Percentiles rank a stretch among this genome's conserved stretches.
Conservation (phyloP, 2,888 invertebrate species). For the Amblyteles armatorius region DNA sequence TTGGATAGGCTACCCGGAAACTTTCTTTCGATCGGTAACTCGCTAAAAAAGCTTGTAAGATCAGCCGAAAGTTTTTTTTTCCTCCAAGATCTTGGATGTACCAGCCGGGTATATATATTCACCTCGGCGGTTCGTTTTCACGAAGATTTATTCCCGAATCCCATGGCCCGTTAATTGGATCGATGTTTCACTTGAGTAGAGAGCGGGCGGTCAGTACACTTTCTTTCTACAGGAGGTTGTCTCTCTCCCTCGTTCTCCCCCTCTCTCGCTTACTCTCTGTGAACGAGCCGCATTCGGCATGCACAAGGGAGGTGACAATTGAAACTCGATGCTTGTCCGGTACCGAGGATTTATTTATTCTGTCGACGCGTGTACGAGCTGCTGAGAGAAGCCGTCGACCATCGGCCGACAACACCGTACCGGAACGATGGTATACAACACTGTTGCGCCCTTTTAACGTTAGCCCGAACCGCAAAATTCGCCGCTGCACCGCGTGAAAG, state of each 20-base stretch:
- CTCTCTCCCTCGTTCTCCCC: too few species aligned
- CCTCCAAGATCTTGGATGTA: conserved; percentile 8
- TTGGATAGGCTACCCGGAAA: neutral
- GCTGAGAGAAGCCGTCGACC: conserved; percentile 50
- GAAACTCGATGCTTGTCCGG: conserved; percentile 69
- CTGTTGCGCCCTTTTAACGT: conserved; percentile 23
- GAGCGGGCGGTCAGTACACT: conserved; percentile 64
- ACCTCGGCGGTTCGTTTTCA: conserved; percentile 58
- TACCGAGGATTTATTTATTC: conserved; percentile 63
- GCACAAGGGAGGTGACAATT: conserved; percentile 69
- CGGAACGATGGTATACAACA: conserved; percentile 14
- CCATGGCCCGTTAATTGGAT: conserved; percentile 75
- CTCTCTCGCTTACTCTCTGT: neutral
- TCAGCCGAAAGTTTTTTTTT: neutral
- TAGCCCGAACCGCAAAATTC: neutral
- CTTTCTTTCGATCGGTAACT: conserved; percentile 11
- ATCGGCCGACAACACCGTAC: conserved; percentile 30
- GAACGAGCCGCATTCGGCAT: conserved; percentile 37
- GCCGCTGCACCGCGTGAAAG: conserved; percentile 30
- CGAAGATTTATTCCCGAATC: conserved; percentile 75
- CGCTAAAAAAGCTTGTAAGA: neutral
- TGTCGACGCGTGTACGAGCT: conserved; percentile 30
- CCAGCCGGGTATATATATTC: neutral
- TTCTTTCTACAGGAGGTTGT: conserved; percentile 59
- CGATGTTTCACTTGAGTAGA: conserved; percentile 68